phyloP scores from a whole-genome alignment of 2,113 vertebrate genomes.

The Hydrolagus affinis region DNA sequence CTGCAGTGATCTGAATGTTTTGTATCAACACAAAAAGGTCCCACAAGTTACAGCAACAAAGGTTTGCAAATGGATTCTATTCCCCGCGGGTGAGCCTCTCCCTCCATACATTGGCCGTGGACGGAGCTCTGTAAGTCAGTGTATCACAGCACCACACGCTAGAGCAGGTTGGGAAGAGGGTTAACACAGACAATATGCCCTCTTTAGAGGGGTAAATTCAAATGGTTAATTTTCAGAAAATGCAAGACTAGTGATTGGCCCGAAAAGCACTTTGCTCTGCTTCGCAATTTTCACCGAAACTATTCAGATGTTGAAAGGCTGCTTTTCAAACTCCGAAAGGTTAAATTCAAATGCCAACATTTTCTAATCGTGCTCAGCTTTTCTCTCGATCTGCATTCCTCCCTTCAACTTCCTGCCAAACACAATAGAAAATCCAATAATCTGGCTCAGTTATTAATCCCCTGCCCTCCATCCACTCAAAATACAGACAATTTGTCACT shows the following conservation, averaged over 20 bases:
- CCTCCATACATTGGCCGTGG: too few species aligned
- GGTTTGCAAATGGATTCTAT: too few species aligned
- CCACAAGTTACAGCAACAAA: too few species aligned
- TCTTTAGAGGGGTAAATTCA: too few species aligned
- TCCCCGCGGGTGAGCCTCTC: too few species aligned
- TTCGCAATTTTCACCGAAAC: background rate
- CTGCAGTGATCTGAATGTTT: too few species aligned
- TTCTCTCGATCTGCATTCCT: background rate
- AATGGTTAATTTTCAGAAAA: background rate
- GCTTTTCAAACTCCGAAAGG: background rate
- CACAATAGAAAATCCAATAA: background rate
- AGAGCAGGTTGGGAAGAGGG: too few species aligned
- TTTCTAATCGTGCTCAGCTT: background rate
- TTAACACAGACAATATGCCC: too few species aligned
- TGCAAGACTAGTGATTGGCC: background rate
- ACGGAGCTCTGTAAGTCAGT: too few species aligned
- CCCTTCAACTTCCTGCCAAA: background rate
- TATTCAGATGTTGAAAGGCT: conserved; percentile 7
- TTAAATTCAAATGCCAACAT: background rate
- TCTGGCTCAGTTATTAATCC: background rate
- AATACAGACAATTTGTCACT: background rate
- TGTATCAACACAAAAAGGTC: too few species aligned
- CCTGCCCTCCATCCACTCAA: background rate
- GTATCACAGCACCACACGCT: too few species aligned
- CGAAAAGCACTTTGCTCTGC: background rate